These are phyloP conservation scores for Chrysina gloriosa DNA, from an alignment of 2,888 invertebrate species.

Conservation along the genomic window DNA sequence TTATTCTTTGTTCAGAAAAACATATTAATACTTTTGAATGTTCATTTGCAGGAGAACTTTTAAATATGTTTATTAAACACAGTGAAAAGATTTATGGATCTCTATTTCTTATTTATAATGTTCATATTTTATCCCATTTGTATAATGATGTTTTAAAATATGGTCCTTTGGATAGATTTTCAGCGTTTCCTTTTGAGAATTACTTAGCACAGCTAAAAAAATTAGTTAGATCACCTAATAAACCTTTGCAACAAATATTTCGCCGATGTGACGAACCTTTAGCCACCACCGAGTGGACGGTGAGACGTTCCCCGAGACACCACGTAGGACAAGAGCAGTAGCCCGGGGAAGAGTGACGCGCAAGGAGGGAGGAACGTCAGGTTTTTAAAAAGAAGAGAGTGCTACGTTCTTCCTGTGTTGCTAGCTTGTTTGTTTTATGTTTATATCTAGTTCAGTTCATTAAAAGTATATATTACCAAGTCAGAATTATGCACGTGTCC, in stretches of 20 bases:
- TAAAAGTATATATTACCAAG: no score
- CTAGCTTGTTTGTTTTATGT: no score
- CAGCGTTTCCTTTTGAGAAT: constrained; percentile 37
- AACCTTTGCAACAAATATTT: constrained; percentile 32
- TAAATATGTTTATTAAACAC: constrained; percentile 36
- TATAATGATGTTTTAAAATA: constrained; percentile 20
- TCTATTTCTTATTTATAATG: constrained; percentile 36
- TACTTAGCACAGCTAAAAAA: constrained; percentile 23
- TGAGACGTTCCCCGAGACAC: no score
- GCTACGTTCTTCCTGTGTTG: no score
- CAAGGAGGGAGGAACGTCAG: no score
- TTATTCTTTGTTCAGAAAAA: constrained; percentile 31
- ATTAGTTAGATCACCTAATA: constrained; percentile 20
- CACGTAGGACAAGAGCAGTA: no score
- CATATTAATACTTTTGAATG: constrained; percentile 27
- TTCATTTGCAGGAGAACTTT: constrained; percentile 25
- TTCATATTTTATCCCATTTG: constrained; percentile 27
- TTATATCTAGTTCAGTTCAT: no score
- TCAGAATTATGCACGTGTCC: no score
- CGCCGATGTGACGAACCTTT: no score
- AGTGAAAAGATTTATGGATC: constrained; percentile 30
- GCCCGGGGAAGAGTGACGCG: no score
- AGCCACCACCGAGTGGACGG: no score
- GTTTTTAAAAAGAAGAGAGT: no score
- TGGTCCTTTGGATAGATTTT: constrained; percentile 35